Percentiles rank a stretch among this genome's conserved stretches.
Conservation (phyloP, 2,797 vertebrate species). For the Urosaurus nigricauda region DNA sequence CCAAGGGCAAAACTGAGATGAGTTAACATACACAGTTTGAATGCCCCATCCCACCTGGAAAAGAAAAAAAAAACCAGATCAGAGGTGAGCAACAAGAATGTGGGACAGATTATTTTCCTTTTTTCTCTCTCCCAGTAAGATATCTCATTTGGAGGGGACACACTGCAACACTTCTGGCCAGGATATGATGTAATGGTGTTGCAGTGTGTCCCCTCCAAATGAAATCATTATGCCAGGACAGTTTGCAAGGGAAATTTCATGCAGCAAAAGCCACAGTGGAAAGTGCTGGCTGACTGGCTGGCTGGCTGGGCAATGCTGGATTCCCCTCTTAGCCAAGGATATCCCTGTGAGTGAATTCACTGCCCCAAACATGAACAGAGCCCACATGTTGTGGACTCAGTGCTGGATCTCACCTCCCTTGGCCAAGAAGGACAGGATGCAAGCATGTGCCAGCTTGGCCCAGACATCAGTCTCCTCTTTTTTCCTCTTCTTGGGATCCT, state of each 20-base stretch:
- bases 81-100: too few species aligned
- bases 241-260: neutral
- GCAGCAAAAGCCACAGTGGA: neutral
- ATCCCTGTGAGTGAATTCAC: neutral
- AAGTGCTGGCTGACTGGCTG: neutral
- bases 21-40: too few species aligned
- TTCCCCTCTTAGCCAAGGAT: neutral
- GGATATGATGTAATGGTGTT: neutral
- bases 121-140: neutral
- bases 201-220: conserved; percentile 10
- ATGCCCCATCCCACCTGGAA: too few species aligned
- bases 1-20: neutral
- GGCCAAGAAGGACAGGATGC: neutral
- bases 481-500: conserved; percentile 9
- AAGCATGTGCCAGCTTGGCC: too few species aligned
- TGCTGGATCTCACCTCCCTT: conserved; percentile 12
- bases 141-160: too few species aligned
- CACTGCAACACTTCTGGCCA: neutral
- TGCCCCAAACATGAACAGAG: neutral
- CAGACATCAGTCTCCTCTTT: neutral
- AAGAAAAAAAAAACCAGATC: neutral
- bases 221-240: neutral
- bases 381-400: neutral
- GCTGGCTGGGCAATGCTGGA: neutral
- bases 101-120: too few species aligned